Evolutionary conservation across 2,113 vertebrate species (phyloP).

Genomic region (Vidua chalybeata): DNA sequence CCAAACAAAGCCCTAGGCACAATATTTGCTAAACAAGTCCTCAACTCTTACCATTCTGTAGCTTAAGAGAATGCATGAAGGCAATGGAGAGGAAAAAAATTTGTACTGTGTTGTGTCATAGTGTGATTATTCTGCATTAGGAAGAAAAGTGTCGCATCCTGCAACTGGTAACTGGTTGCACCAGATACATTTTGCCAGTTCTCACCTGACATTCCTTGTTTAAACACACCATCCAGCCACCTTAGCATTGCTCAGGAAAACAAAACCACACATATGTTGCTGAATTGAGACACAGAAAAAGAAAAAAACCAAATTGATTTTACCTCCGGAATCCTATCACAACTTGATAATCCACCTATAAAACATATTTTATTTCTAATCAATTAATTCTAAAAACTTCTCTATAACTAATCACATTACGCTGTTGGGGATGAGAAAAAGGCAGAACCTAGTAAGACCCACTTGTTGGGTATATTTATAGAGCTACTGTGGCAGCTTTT

Average conservation of each 20-base stretch:
- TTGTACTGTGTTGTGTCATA: fast-evolving
- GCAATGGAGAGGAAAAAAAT: neutral
- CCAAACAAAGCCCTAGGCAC: neutral
- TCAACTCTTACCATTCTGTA: neutral
- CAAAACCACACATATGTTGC: neutral
- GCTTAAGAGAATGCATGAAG: neutral
- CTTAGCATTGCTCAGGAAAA: neutral
- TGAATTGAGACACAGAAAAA: neutral
- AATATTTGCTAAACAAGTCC: neutral
- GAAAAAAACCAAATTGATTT: neutral
- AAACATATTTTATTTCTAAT: neutral
- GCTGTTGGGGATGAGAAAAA: neutral
- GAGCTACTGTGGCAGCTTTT: neutral
- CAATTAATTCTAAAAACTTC: neutral
- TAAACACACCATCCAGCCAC: neutral
- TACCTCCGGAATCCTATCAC: neutral
- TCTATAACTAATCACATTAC: neutral
- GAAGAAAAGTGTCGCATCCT: neutral
- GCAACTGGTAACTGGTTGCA: neutral
- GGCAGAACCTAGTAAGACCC: neutral
- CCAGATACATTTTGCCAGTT: neutral
- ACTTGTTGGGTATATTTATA: conserved; percentile 44
- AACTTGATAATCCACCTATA: neutral
- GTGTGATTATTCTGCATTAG: neutral
- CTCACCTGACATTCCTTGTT: neutral